Conservation (phyloP, 2,888 invertebrate genomes). For the Barypeithes pellucidus region DNA sequence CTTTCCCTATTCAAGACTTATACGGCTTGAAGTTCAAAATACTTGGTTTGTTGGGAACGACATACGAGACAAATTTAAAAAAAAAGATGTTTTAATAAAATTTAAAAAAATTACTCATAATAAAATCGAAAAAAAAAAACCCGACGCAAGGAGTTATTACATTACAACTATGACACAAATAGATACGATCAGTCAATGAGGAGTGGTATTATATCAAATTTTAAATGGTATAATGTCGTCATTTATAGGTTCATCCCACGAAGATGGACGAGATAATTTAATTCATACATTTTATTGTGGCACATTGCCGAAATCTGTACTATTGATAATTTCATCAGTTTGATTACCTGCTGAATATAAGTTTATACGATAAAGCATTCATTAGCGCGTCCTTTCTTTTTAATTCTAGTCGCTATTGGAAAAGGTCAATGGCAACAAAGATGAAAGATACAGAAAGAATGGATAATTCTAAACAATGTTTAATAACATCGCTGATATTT, state of each 20-base stretch:
- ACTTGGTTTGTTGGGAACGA: too few species aligned
- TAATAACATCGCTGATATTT: background rate
- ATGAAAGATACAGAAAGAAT: background rate
- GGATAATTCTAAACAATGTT: background rate
- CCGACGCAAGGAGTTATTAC: background rate
- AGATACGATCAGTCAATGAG: conserved; percentile 8
- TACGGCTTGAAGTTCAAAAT: too few species aligned
- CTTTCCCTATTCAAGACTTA: too few species aligned
- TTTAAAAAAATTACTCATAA: background rate
- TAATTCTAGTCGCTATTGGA: background rate
- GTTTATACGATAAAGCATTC: background rate
- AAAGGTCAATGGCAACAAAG: conserved; percentile 5
- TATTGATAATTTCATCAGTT: background rate
- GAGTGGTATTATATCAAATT: conserved; percentile 25
- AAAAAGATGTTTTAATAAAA: too few species aligned
- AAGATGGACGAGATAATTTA: conserved; percentile 10
- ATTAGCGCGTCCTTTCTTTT: background rate
- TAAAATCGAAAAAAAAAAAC: background rate
- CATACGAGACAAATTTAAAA: too few species aligned
- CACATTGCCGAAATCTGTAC: background rate
- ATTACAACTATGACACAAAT: conserved; percentile 1
- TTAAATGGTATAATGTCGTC: conserved; percentile 21
- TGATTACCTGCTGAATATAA: background rate
- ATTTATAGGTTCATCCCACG: conserved; percentile 25
- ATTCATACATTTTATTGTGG: background rate